A percentile compares a stretch with the other conserved stretches of the same genome.
These are phyloP conservation scores for Cyprinodon brontotheroides DNA, from an alignment of 2,113 vertebrate species.

Conservation along the genomic window DNA sequence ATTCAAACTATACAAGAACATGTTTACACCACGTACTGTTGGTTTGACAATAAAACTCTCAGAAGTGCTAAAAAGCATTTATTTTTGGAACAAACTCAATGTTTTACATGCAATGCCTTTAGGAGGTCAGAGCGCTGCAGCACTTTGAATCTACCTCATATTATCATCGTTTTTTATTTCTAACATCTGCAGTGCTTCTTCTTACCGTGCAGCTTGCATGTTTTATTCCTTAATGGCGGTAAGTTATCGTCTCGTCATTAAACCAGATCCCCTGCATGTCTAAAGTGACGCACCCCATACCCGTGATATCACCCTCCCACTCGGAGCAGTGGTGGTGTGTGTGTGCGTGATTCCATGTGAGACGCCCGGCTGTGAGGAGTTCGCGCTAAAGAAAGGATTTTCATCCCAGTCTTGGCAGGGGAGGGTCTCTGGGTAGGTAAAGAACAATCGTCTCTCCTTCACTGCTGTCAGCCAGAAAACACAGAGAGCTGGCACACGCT, in stretches of 20 bases:
- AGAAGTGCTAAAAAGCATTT: background rate
- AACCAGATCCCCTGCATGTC: conserved; percentile 51
- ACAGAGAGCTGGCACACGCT: conserved; percentile 76
- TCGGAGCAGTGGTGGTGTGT: conserved; percentile 57
- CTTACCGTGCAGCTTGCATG: too few species aligned
- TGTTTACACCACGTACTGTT: background rate
- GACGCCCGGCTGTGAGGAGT: conserved; percentile 66
- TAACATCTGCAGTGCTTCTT: too few species aligned
- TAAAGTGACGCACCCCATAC: conserved; percentile 48
- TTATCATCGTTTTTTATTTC: too few species aligned
- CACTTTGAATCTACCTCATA: too few species aligned
- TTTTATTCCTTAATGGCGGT: too few species aligned
- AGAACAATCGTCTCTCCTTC: conserved; percentile 75
- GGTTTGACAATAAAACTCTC: background rate
- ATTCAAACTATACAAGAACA: background rate
- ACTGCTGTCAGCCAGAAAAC: conserved; percentile 75
- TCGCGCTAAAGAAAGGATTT: conserved; percentile 62
- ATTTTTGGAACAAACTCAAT: background rate
- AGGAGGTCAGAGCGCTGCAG: too few species aligned
- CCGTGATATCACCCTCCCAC: conserved; percentile 58
- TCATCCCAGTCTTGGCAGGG: conserved; percentile 77
- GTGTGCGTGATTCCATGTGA: conserved; percentile 56
- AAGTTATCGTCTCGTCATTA: too few species aligned
- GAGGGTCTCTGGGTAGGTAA: conserved; percentile 71
- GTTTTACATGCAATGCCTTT: background rate